A percentile compares a stretch with the other conserved stretches of the same genome.
These are phyloP conservation scores for Athene cunicularia DNA, from an alignment of 2,113 vertebrate species.

Conservation along the genomic window DNA sequence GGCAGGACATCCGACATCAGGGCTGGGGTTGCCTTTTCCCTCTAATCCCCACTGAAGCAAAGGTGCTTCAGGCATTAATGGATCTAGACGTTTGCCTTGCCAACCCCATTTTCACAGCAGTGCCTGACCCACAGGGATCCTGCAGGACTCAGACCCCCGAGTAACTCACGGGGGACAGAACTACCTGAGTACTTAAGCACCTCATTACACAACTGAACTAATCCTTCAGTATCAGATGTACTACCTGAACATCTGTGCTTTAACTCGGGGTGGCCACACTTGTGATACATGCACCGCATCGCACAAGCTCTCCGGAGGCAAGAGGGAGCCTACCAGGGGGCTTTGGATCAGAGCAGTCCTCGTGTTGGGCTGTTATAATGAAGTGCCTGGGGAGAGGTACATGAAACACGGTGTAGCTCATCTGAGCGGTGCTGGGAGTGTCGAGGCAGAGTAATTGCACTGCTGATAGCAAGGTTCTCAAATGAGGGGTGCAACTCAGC, in stretches of 20 bases:
- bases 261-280: neutral
- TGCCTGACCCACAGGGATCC: neutral
- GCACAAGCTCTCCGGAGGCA: neutral
- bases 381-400: constrained; percentile 25
- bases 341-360: neutral
- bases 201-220: neutral
- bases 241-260: neutral
- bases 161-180: neutral
- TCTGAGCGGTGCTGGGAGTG: neutral
- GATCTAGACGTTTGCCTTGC: neutral
- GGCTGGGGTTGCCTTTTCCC: neutral
- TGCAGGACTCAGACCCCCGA: neutral
- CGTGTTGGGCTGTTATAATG: neutral
- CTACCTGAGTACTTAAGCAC: neutral
- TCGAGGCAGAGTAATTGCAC: neutral
- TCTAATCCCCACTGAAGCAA: neutral
- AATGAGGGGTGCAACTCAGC: neutral
- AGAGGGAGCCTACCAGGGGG: neutral
- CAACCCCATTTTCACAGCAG: neutral
- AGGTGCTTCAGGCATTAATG: neutral
- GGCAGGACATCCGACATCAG: neutral
- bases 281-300: fast-evolving
- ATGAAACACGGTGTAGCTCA: neutral
- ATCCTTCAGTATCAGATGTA: neutral
- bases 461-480: neutral